Evolutionary conservation across 2,797 vertebrate species (phyloP).

Genomic region (Chaetophractus vellerosus): DNA sequence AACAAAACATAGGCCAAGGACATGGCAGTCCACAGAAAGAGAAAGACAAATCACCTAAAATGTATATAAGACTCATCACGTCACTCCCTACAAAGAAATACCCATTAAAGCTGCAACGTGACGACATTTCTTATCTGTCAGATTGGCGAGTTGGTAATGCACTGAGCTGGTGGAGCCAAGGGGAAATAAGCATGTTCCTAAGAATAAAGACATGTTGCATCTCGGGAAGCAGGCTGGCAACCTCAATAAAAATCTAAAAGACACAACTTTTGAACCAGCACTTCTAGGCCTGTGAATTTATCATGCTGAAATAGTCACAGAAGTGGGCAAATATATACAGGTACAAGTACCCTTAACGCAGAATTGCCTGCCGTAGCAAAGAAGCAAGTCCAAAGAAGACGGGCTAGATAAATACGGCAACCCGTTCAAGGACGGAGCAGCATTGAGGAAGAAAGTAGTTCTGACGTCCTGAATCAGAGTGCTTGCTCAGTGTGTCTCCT

Average conservation of each 20-base stretch:
- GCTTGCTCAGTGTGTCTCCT: neutral
- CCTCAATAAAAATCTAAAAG: neutral
- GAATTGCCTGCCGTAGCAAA: neutral
- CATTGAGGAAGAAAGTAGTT: neutral
- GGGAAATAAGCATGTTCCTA: neutral
- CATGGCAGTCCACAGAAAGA: neutral
- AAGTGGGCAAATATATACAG: neutral
- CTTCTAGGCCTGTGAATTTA: neutral
- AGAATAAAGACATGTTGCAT: neutral
- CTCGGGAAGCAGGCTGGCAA: neutral
- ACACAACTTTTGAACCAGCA: neutral
- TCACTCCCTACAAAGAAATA: neutral
- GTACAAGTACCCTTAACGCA: neutral
- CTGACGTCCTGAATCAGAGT: neutral
- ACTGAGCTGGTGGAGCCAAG: accelerated
- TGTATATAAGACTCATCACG: neutral
- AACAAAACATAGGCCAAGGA: neutral
- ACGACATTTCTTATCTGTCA: neutral
- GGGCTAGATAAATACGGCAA: neutral
- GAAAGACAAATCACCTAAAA: neutral
- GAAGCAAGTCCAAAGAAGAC: neutral
- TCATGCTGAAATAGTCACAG: neutral
- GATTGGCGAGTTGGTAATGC: neutral
- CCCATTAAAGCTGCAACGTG: accelerated
- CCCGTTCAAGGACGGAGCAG: neutral